Percentiles rank a stretch among this genome's conserved stretches.
These are phyloP conservation scores for Hydra vulgaris DNA, from an alignment of 30 jellyfish, hydroid and myxozoan species.

Conservation along the genomic window DNA sequence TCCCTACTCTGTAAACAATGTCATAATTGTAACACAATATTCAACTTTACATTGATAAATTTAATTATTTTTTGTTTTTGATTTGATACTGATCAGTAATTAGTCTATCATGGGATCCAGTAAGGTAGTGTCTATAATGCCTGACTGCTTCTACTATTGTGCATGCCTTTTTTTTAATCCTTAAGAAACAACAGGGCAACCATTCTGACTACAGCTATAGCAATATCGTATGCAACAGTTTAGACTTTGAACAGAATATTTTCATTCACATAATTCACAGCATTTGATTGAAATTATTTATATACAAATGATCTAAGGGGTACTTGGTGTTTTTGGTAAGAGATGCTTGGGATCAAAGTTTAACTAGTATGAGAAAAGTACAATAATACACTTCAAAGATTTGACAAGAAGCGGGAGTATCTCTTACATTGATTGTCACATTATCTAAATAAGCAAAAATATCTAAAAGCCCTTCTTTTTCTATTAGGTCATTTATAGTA, in stretches of 20 bases:
- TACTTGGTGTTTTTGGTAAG: background rate
- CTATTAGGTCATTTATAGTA: background rate
- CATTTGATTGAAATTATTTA: background rate
- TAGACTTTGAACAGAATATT: background rate
- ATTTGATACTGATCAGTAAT: background rate
- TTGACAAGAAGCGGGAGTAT: background rate
- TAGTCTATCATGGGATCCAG: background rate
- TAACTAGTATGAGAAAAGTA: background rate
- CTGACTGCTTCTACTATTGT: background rate
- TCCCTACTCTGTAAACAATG: background rate
- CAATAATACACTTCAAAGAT: background rate
- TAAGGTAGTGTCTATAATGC: background rate
- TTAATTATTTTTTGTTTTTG: background rate
- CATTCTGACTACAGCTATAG: background rate
- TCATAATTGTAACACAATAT: background rate
- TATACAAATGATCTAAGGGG: background rate
- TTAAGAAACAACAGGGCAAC: background rate
- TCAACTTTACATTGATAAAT: background rate
- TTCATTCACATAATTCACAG: background rate
- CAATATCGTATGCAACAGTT: background rate
- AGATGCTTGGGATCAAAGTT: background rate
- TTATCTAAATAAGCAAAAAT: background rate
- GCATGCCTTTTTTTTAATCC: background rate
- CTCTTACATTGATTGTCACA: background rate
- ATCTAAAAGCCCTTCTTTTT: background rate